Evolutionary conservation across 2,888 invertebrate species (phyloP).

Genomic region (Pseudococcus jackbeardsleyi): DNA sequence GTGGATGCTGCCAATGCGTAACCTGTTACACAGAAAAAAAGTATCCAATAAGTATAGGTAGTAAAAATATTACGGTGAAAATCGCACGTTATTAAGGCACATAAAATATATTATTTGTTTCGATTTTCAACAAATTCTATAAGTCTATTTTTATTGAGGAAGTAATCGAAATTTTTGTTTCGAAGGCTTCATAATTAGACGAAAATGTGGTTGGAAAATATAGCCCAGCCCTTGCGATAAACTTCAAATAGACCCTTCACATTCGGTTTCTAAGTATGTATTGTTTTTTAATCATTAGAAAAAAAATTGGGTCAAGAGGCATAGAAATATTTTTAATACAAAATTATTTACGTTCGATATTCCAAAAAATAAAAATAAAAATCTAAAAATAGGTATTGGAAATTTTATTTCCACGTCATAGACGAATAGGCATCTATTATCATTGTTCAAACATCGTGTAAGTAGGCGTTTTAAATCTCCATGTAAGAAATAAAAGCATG

Average conservation of each 20-base stretch:
- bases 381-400: neutral
- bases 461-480: conserved; percentile 31
- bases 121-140: neutral
- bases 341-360: too few species aligned
- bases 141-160: conserved; percentile 4
- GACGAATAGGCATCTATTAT: neutral
- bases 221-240: too few species aligned
- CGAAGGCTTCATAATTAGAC: too few species aligned
- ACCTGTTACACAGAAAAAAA: conserved; percentile 71
- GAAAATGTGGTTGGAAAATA: too few species aligned
- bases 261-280: too few species aligned
- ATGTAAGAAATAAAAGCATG: conserved; percentile 37
- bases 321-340: too few species aligned
- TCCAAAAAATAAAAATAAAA: too few species aligned
- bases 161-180: neutral
- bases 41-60: neutral
- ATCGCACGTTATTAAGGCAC: neutral
- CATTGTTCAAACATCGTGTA: neutral
- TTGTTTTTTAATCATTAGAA: too few species aligned
- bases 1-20: conserved; percentile 99
- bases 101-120: conserved; percentile 1
- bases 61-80: neutral
- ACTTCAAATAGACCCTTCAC: too few species aligned
- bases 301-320: too few species aligned
- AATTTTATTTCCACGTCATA: neutral